Evolutionary conservation across 2,797 vertebrate species (phyloP).

Genomic region (Aeoliscus strigatus): DNA sequence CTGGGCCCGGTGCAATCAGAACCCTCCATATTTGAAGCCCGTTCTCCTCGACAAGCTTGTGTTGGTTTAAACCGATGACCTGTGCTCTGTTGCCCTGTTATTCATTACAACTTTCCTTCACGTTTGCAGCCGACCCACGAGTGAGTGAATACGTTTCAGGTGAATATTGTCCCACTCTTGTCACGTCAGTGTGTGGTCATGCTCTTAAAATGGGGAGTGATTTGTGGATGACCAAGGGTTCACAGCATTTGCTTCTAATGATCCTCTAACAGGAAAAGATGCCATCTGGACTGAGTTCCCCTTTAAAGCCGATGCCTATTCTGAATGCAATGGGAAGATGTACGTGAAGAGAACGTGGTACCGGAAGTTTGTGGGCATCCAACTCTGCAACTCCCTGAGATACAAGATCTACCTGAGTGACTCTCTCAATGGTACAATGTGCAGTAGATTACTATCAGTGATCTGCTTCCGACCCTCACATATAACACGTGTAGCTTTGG

Average conservation of each 20-base stretch:
- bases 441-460: background rate
- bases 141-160: conserved; percentile 89
- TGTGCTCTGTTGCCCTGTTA: too few relatives aligned
- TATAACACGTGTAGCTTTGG: too few relatives aligned
- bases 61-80: too few relatives aligned
- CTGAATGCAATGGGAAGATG: conserved; percentile 91
- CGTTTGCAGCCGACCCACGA: conserved; percentile 86
- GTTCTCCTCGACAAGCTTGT: too few relatives aligned
- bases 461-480: too few relatives aligned
- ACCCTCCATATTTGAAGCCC: too few relatives aligned
- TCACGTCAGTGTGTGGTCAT: background rate
- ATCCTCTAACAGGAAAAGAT: conserved; percentile 80
- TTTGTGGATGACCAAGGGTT: too few relatives aligned
- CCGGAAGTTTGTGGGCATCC: conserved; percentile 96
- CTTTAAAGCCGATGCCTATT: conserved; percentile 86
- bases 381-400: conserved; percentile 96
- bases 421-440: conserved; percentile 84
- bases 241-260: background rate
- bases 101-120: conserved; percentile 37
- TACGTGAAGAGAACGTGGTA: conserved; percentile 98
- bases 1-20: conserved; percentile 39
- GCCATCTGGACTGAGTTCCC: conserved; percentile 96
- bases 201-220: background rate
- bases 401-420: conserved; percentile 99
- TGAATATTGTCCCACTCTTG: conserved; percentile 57